Conservation (phyloP, 2,888 invertebrate genomes). For the Philereme vetulata region DNA sequence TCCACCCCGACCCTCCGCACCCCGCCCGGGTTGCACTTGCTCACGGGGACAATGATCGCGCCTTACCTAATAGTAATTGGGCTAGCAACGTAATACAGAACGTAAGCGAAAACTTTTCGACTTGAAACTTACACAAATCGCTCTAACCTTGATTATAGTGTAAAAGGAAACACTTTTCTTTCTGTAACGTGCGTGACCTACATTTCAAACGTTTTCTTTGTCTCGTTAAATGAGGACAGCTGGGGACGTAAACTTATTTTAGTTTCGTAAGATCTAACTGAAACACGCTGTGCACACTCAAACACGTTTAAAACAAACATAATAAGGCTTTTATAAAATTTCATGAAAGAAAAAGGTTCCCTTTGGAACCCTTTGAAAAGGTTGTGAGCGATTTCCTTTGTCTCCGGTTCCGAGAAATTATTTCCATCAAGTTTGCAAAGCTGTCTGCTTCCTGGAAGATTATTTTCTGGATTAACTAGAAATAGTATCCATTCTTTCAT, state of each 20-base stretch:
- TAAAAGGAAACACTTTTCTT: slow-evolving; percentile 2
- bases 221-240: neutral
- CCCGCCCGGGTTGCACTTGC: slow-evolving; percentile 27
- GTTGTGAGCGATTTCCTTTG: slow-evolving; percentile 29
- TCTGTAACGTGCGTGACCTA: slow-evolving; percentile 16
- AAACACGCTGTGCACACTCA: too few relatives aligned
- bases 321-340: neutral
- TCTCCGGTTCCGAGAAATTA: slow-evolving; percentile 26
- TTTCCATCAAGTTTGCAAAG: slow-evolving; percentile 25
- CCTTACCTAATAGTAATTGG: slow-evolving; percentile 34
- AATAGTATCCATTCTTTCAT: neutral
- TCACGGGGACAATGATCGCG: slow-evolving; percentile 34
- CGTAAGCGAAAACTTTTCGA: slow-evolving; percentile 18
- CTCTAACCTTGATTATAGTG: slow-evolving; percentile 1
- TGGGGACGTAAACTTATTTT: too few relatives aligned
- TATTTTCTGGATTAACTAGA: neutral
- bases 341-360: too few relatives aligned
- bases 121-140: slow-evolving; percentile 11
- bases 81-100: slow-evolving; percentile 27
- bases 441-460: slow-evolving; percentile 7
- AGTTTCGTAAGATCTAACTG: too few relatives aligned
- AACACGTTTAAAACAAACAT: neutral
- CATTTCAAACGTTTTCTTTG: slow-evolving; percentile 5
- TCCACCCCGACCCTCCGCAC: slow-evolving; percentile 46
- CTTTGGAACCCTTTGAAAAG: too few relatives aligned